A percentile compares a stretch with the other conserved stretches of the same genome.
Evolutionary conservation across 2,888 invertebrate species (phyloP).

Genomic region (Drepanosiphum platanoidis): DNA sequence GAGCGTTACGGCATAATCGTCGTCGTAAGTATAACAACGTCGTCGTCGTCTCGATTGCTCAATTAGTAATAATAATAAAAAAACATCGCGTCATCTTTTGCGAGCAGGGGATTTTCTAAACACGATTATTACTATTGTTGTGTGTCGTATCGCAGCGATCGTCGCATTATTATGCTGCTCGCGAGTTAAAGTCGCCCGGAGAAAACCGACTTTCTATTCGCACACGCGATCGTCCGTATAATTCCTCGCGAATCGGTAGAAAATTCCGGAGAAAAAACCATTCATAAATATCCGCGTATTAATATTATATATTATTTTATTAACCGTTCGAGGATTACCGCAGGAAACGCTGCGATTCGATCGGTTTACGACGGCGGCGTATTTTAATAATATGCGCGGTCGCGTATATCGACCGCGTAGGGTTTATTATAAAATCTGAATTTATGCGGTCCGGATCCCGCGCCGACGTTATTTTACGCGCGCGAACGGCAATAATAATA

Average conservation of each 20-base stretch:
- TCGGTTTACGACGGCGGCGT: too few relatives aligned
- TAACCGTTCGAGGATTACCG: too few relatives aligned
- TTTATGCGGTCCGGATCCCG: background rate
- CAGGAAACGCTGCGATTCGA: too few relatives aligned
- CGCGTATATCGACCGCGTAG: background rate
- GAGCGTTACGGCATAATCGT: background rate
- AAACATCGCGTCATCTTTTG: background rate
- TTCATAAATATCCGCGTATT: background rate
- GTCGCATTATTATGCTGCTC: background rate
- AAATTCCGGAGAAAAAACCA: background rate
- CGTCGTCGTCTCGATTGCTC: background rate
- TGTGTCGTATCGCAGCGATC: background rate
- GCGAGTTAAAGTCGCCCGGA: background rate
- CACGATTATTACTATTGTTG: background rate
- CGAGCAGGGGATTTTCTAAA: background rate
- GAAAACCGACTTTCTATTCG: too few relatives aligned
- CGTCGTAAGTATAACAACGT: background rate
- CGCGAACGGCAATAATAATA: background rate
- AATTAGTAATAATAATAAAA: background rate
- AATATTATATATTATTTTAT: too few relatives aligned
- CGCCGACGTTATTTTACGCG: background rate
- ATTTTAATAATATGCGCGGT: too few relatives aligned
- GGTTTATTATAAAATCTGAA: conserved; percentile 12
- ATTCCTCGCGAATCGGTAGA: too few relatives aligned
- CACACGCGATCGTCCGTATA: too few relatives aligned